Base-by-base conservation (phyloP, 2,888 invertebrate species). In the Arctia plantaginis region DNA sequence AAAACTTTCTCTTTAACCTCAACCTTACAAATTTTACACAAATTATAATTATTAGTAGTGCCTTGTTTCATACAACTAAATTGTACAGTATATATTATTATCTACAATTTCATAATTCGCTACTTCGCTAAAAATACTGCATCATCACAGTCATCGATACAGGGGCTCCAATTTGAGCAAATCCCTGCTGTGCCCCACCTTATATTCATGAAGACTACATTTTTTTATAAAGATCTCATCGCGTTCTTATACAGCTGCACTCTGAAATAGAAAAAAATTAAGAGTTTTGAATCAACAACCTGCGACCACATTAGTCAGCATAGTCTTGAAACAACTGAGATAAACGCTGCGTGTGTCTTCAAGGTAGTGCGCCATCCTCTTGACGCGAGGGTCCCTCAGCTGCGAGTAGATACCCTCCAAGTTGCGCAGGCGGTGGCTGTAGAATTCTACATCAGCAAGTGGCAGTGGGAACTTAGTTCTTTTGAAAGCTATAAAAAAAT, bases 401-500 rank as follows among this genome's bases (percentile, higher is more conserved):
- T 99, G 99, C 59, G 98, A 97, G 87, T 98, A 98, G 74, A 99
- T 97, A 64, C 97, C 98, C 89, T 98, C 98, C 15, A 99, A 93
- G 89, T 99, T 99, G 79, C 97, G 97, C 23, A 98, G 93, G 30
- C 98, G 97, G 66, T 96, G 96, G 72, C 96, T 95, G 98, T 99
- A 99, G 92, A 98, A 99, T 0, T 97, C 96, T 47, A 98, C 94
- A 88, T 99, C 98, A 81, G 96, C 91, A 72, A 90, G 91, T 0
- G 98, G 98, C 3, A 97, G 92, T 0, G 98, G 98, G 91, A 98
- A 96, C 75, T 96, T 96, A 4, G 97, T 97, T 73, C 97, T 96
- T 72, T 97, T 96, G 78, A 98, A 97, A 7, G 97, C 97, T 89
- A 79, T 0, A 70, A 69, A 74, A 59, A 62, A 62, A 30, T 30